Evolutionary conservation across 2,113 vertebrate species (phyloP).

Genomic region (Periophthalmodon schlosseri): DNA sequence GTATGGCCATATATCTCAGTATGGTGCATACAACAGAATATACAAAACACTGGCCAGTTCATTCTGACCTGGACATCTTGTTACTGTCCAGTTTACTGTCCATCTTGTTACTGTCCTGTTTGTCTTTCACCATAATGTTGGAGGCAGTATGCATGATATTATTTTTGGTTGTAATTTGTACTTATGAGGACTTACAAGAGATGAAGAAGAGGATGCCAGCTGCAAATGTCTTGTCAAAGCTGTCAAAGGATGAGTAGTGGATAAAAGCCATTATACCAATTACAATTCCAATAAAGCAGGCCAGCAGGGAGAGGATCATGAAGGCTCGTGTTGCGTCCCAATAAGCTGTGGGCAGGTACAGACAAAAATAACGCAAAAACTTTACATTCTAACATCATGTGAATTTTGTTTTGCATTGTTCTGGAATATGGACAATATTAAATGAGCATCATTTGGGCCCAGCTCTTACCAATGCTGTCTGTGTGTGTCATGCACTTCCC

Average conservation of each 20-base stretch:
- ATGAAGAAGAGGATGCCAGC: constrained; percentile 82
- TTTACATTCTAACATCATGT: not conserved
- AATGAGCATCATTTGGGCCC: not conserved
- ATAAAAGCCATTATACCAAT: constrained; percentile 81
- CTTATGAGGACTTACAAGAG: constrained; percentile 64
- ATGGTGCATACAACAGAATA: too few species aligned
- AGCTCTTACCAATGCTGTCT: constrained; percentile 78
- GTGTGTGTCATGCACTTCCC: constrained; percentile 81
- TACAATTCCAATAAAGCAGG: constrained; percentile 79
- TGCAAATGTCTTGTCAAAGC: constrained; percentile 80
- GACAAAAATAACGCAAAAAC: not conserved
- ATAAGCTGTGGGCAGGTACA: constrained; percentile 64
- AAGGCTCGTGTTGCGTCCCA: constrained; percentile 81
- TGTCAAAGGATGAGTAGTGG: constrained; percentile 77
- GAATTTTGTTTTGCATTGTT: not conserved
- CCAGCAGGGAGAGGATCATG: constrained; percentile 81
- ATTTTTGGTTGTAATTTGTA: not conserved
- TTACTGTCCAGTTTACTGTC: too few species aligned
- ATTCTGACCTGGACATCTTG: too few species aligned
- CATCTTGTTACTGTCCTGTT: too few species aligned
- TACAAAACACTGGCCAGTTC: too few species aligned
- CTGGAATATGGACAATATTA: not conserved
- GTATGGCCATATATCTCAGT: too few species aligned
- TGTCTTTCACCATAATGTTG: too few species aligned
- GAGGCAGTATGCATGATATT: not conserved